These are phyloP conservation scores for Phaenicophaeus curvirostris DNA, from an alignment of 2,797 vertebrate species.

Conservation along the genomic window DNA sequence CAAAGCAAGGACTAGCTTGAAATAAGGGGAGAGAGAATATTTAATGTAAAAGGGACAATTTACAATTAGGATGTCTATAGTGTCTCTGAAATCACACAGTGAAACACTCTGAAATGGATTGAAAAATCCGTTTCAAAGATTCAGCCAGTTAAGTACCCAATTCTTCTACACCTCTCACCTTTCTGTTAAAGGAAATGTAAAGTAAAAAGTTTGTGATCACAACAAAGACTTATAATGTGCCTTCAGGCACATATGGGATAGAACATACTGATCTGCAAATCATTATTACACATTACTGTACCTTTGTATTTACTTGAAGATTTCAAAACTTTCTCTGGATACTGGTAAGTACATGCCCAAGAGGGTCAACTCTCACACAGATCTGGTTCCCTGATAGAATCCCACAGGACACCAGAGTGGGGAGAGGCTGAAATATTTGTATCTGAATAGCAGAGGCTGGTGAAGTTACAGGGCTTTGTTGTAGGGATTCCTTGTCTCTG, in stretches of 20 bases:
- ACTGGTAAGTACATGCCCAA: background rate
- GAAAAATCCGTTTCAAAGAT: background rate
- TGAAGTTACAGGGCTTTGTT: background rate
- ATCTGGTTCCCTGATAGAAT: background rate
- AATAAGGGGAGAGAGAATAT: background rate
- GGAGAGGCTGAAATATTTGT: background rate
- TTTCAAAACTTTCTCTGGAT: background rate
- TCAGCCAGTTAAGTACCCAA: background rate
- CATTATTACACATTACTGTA: background rate
- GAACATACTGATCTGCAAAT: background rate
- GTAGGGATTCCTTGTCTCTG: background rate
- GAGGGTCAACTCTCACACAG: rapidly evolving
- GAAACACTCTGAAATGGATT: no score
- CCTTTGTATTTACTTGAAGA: background rate
- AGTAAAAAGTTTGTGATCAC: background rate
- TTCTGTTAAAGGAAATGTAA: background rate
- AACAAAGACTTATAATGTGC: background rate
- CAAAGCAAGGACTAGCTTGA: background rate
- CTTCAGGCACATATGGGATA: background rate
- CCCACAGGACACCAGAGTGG: background rate
- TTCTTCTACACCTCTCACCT: background rate
- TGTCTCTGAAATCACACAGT: background rate
- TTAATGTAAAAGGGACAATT: background rate
- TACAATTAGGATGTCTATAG: background rate
- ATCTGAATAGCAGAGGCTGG: background rate